These are phyloP conservation scores for Synergus gifuensis DNA, from an alignment of 2,888 invertebrate species.

Conservation along the genomic window DNA sequence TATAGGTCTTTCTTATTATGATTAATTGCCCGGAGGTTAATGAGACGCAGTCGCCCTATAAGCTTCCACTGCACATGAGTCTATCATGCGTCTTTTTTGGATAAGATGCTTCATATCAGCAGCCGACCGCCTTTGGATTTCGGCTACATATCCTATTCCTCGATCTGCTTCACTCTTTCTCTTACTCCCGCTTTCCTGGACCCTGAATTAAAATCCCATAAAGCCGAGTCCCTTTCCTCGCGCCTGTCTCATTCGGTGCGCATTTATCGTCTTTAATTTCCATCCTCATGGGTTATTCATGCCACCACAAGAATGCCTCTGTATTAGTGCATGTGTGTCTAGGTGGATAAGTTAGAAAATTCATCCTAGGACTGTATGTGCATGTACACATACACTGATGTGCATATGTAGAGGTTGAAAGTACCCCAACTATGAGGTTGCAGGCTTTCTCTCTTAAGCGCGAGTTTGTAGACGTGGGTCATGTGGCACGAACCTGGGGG, in stretches of 20 bases:
- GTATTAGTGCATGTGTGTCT: constrained; percentile 52
- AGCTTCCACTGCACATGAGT: not conserved
- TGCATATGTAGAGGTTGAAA: not conserved
- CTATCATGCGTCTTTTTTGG: not conserved
- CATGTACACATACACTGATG: constrained; percentile 11
- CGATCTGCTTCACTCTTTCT: constrained; percentile 46
- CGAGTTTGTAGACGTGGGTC: constrained; percentile 19
- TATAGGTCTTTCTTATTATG: constrained; percentile 36
- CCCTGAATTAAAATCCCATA: constrained; percentile 74
- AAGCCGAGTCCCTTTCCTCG: constrained; percentile 65
- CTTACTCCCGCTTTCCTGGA: constrained; percentile 51
- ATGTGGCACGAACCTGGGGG: not conserved
- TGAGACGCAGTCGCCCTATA: constrained; percentile 16
- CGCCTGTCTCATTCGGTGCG: constrained; percentile 68
- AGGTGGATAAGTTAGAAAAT: constrained; percentile 19
- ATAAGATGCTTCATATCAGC: not conserved
- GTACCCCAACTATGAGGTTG: constrained; percentile 36
- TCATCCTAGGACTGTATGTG: constrained; percentile 3
- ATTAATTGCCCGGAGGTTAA: constrained; percentile 27
- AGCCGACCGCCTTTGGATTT: constrained; percentile 5
- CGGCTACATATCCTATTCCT: constrained; percentile 3
- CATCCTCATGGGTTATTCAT: constrained; percentile 75
- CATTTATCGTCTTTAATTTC: constrained; percentile 76
- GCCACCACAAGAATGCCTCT: constrained; percentile 56
- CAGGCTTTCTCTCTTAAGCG: constrained; percentile 49